Base-by-base conservation (phyloP, 2,797 vertebrate genomes). In the Ptychadena robeensis region DNA sequence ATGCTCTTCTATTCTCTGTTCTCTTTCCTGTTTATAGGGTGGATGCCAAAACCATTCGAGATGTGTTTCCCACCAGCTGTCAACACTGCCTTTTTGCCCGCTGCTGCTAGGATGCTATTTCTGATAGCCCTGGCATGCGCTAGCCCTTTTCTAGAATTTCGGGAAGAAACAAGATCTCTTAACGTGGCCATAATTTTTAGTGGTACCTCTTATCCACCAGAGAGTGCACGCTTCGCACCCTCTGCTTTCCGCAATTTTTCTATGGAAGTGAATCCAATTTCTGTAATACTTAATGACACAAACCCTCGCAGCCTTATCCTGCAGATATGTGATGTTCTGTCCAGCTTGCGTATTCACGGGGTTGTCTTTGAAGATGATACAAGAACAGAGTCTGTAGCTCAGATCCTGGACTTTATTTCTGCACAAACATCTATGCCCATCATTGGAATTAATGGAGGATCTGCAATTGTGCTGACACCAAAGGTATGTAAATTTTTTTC, bases 371-470 rank as follows among this genome's bases (percentile, higher is more conserved):
- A 98, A 93, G 97, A 98, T 90, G 96, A 97, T 81, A 88, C 90
- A 9, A 88, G 92, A 80, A 90, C 92, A 3, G 88, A 91, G 92
- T 92, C 96, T 65, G 90, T 97, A 83, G 96, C 96, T 79, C 97
- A 96, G 83, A 97, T 98, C 93, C 94, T 98, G 82, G 97, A 98
- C 92, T 98, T 98, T 90, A 94, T 98, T 86, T 98, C 97, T 34
- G 96, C 97, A 4, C 97, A 98, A 93, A 97, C 97, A 86, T 95
- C 96, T 71, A 95, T 98, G 88, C 97, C 97, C 87, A 97, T 98
- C 88, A 93, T 97, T 90, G 96, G 96, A 86, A 95, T 98, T 88
- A 96, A 96, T 90, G 97, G 97, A 85, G 97, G 97, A 90, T 94
- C 96, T 14, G 95, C 96, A 90, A 94, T 97, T 91, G 97, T 97